phyloP scores from a whole-genome alignment of 2,797 vertebrate species.

The Hapalemur alaotrensis region DNA sequence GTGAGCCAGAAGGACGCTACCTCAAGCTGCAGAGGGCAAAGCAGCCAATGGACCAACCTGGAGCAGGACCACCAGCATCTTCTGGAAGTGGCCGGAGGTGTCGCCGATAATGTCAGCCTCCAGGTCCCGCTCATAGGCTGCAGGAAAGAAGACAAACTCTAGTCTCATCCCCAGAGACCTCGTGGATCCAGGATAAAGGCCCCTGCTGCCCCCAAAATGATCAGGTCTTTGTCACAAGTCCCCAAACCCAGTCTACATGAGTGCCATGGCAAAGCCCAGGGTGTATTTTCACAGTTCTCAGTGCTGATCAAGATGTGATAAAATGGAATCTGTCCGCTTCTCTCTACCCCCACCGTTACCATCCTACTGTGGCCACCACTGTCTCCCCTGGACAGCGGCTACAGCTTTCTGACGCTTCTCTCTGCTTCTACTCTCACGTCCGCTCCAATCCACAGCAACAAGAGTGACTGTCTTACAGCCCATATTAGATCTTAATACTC shows the following conservation, averaged over 20 bases:
- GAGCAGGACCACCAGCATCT: conserved; percentile 96
- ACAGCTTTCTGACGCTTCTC: neutral
- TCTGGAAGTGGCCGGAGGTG: conserved; percentile 97
- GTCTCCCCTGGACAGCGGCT: neutral
- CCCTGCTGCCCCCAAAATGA: neutral
- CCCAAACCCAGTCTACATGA: neutral
- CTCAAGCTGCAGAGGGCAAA: neutral
- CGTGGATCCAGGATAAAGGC: neutral
- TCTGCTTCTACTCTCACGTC: neutral
- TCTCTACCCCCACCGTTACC: neutral
- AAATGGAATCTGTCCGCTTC: neutral
- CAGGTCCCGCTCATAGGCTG: conserved; percentile 93
- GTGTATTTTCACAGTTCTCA: neutral
- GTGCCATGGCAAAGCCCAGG: neutral
- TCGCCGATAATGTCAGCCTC: conserved; percentile 92
- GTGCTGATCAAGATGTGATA: neutral
- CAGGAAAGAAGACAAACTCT: neutral
- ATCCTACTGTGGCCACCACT: fast-evolving
- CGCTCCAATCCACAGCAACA: neutral
- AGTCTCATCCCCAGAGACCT: neutral
- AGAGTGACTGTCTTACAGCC: neutral
- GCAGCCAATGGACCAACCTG: conserved; percentile 87
- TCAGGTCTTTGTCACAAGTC: neutral
- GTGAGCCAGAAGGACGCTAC: neutral
- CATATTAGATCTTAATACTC: neutral